These are phyloP conservation scores for Psittacus erithacus DNA, from an alignment of 2,113 vertebrate species.

Conservation along the genomic window DNA sequence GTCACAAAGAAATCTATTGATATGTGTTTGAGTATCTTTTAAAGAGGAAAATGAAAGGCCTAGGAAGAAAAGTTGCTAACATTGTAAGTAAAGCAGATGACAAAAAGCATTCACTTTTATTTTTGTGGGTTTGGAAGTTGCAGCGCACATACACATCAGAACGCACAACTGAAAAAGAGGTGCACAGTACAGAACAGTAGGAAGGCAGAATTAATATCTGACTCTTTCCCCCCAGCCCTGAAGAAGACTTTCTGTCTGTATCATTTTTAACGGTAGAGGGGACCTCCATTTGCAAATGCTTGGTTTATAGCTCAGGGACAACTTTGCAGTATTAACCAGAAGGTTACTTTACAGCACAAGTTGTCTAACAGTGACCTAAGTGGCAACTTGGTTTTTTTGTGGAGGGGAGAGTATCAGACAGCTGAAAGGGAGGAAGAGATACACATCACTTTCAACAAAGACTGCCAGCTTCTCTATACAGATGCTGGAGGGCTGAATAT, in stretches of 20 bases:
- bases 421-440: not conserved
- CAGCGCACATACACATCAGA: slow-evolving; percentile 9
- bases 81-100: slow-evolving; percentile 57
- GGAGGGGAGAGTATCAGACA: not conserved
- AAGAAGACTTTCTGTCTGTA: not conserved
- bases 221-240: not conserved
- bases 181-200: not conserved
- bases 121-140: slow-evolving; percentile 25
- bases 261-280: not conserved
- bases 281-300: not conserved
- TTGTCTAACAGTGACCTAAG: not conserved
- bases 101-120: slow-evolving; percentile 38
- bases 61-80: slow-evolving; percentile 30
- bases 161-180: not conserved
- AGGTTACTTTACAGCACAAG: not conserved
- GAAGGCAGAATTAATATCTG: not conserved
- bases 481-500: not conserved
- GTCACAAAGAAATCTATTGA: slow-evolving; percentile 77
- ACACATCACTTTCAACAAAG: not conserved
- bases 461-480: not conserved
- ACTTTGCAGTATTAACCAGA: not conserved
- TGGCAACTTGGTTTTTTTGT: not conserved
- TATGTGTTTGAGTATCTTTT: slow-evolving; percentile 62
- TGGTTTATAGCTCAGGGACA: not conserved
- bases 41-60: slow-evolving; percentile 18